Base-by-base conservation (phyloP, 2,113 vertebrate genomes). In the Sphyrna mokarran region DNA sequence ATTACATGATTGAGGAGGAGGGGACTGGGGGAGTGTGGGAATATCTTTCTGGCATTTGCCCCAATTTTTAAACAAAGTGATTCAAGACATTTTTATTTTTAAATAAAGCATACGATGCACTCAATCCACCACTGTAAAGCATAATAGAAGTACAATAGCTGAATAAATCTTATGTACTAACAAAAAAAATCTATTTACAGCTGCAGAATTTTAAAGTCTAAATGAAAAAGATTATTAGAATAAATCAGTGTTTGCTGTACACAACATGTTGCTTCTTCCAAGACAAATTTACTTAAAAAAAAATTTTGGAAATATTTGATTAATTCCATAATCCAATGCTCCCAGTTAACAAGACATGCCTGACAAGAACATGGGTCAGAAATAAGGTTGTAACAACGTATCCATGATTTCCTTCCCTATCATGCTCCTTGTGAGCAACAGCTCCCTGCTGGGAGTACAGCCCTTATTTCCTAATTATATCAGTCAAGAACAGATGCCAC, bases 391-490 rank as follows among this genome's bases (percentile, higher is more conserved):
- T 54, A 91, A n/a, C 37, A 33, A 37, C 37, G 6, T 29, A 63
- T 13, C 89, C 54, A 80, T 26, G n/a, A 37, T 76, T 76, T 68
- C 66, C 66, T 29, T 76, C 26, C 29, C 0, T 29, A 91, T 58
- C 89, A 90, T 90, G 87, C 54, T 90, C 10, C 26, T 58, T 33
- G 1, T 58, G 23, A 63, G 33, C 33, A 91, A 54, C 10, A 89
- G 29, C 7, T 91, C 33, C 89, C 89, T 90, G 48, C 87, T 90
- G 54, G 85, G 26, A 90, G 54, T 90, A 26, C 54, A 61, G 54
- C 13, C 54, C 87, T 90, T 61, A 61, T 90, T 33, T 61, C 87
- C 87, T 90, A 90, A 90, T 90, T 90, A 90, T 90, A 61, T 90
- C 87, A 61, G 85, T 87, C 85, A 87, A 61, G 26, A 61, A 61